Conservation (phyloP, 2,113 vertebrate genomes). For the Gila orcuttii region DNA sequence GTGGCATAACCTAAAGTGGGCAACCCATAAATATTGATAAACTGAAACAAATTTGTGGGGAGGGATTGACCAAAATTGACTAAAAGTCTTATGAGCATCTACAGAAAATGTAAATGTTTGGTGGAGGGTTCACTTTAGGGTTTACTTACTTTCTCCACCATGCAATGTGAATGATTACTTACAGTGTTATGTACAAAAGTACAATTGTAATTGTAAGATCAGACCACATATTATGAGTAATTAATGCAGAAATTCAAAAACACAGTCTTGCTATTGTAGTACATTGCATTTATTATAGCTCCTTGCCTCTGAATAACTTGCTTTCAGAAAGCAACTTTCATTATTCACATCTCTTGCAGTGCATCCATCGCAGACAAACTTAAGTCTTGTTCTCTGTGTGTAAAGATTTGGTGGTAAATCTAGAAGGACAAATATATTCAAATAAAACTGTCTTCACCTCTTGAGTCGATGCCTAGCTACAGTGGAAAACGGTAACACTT, state of each 20-base stretch:
- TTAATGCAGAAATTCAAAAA: neutral
- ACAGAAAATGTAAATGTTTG: neutral
- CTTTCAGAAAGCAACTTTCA: neutral
- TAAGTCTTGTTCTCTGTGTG: neutral
- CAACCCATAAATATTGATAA: neutral
- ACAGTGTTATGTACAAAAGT: neutral
- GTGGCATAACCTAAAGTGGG: neutral
- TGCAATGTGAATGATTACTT: neutral
- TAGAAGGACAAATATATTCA: neutral
- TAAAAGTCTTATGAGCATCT: neutral
- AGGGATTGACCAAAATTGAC: neutral
- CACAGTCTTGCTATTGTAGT: neutral
- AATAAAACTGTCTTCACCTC: neutral
- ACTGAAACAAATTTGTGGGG: neutral
- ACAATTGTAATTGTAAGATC: neutral
- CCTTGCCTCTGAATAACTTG: neutral
- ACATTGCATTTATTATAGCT: neutral
- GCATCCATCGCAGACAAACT: neutral
- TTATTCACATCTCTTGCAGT: neutral
- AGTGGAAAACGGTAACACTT: neutral
- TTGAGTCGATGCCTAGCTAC: neutral
- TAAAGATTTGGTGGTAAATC: neutral
- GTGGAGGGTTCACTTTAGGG: neutral
- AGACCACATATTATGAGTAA: neutral
- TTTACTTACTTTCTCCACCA: neutral